These are phyloP conservation scores for Drosophila pruinosa DNA, from an alignment of 1,140 invertebrate genomes.

Conservation along the genomic window DNA sequence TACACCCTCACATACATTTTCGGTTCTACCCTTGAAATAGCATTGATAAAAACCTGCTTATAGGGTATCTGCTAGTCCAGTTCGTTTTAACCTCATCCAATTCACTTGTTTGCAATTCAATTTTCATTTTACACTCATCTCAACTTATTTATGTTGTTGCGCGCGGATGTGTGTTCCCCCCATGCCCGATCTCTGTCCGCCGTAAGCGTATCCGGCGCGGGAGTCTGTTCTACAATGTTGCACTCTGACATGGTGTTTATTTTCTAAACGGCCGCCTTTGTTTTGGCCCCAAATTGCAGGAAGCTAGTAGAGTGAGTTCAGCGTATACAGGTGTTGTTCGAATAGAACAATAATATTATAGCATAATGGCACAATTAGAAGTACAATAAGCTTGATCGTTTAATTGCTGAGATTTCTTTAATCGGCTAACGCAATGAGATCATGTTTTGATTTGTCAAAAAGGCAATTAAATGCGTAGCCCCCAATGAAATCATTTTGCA, in stretches of 20 bases:
- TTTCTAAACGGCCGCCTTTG: conserved; percentile 40
- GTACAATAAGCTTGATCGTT: conserved; percentile 3
- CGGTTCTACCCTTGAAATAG: no score
- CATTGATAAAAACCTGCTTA: no score
- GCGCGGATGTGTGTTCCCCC: conserved; percentile 47
- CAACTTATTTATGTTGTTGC: conserved; percentile 69
- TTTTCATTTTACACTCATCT: conserved; percentile 74
- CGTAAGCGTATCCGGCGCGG: conserved; percentile 34
- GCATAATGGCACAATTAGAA: conserved; percentile 9
- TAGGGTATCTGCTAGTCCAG: not conserved
- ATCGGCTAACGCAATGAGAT: conserved; percentile 54
- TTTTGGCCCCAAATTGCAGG: conserved; percentile 73
- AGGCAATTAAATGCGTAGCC: conserved; percentile 57
- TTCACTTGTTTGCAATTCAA: conserved; percentile 67
- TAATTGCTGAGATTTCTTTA: conserved; percentile 24
- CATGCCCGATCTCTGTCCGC: not conserved
- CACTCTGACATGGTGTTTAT: conserved; percentile 49
- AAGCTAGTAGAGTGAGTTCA: conserved; percentile 26
- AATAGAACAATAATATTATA: conserved; percentile 36
- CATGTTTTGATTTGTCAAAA: conserved; percentile 65
- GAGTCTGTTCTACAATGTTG: conserved; percentile 5
- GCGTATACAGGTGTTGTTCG: conserved; percentile 56
- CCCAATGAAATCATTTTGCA: conserved; percentile 72
- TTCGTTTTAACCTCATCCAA: not conserved
- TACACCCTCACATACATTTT: no score